Evolutionary conservation across 2,797 vertebrate species (phyloP).

Genomic region (Cirrhinus molitorella): DNA sequence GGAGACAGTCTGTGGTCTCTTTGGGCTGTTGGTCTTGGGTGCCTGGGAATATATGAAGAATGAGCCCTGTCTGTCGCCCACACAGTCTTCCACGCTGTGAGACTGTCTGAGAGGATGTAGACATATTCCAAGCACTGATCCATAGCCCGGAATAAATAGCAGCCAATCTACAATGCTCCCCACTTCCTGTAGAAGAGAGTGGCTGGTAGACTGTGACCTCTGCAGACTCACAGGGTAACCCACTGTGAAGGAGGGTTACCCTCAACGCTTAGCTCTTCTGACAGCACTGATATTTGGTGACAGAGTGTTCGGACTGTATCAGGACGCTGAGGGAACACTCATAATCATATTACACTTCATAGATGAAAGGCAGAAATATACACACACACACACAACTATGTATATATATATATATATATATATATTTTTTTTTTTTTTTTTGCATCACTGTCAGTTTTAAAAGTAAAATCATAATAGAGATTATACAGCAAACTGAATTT

Average conservation of each 20-base stretch:
- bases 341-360: constrained; percentile 63
- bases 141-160: constrained; percentile 85
- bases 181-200: constrained; percentile 73
- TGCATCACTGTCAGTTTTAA: not conserved
- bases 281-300: constrained; percentile 80
- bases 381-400: no score
- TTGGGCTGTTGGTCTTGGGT: constrained; percentile 34
- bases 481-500: not conserved
- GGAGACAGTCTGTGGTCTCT: not conserved
- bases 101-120: constrained; percentile 87
- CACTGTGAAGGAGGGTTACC: constrained; percentile 20
- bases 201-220: constrained; percentile 73
- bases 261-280: constrained; percentile 61
- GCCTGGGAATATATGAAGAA: constrained; percentile 69
- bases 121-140: constrained; percentile 88
- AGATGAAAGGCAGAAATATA: constrained; percentile 49
- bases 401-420: no score
- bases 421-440: not conserved
- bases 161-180: constrained; percentile 72
- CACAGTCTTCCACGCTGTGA: constrained; percentile 82
- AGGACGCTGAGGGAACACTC: constrained; percentile 42
- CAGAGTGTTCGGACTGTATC: constrained; percentile 71
- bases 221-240: constrained; percentile 8
- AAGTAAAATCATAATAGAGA: not conserved
- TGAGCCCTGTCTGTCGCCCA: constrained; percentile 82